Evolutionary conservation across 64 coral and sea anemone genomes (phyloP).

Genomic region (Anthopleura sola): DNA sequence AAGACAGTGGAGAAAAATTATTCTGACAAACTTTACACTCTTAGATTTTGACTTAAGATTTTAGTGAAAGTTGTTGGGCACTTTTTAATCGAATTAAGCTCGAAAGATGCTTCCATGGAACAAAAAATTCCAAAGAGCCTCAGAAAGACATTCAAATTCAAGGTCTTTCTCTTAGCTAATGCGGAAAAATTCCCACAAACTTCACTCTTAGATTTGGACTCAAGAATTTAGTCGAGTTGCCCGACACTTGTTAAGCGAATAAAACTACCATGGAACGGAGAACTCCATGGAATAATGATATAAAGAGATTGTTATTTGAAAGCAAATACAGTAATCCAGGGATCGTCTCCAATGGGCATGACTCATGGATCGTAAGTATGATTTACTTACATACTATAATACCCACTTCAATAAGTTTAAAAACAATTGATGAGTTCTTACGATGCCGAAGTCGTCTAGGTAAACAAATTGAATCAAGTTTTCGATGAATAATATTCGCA

Average conservation of each 20-base stretch:
- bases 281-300: not conserved
- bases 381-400: not conserved
- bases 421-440: not conserved
- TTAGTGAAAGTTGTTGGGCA: not conserved
- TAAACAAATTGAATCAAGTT: not conserved
- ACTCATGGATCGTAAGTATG: not conserved
- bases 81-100: too few species aligned
- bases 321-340: not conserved
- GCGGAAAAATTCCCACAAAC: not conserved
- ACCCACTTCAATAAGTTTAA: not conserved
- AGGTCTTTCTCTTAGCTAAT: not conserved
- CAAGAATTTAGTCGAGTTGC: not conserved
- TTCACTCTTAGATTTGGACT: not conserved
- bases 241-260: not conserved
- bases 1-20: slow-evolving; percentile 17
- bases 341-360: not conserved
- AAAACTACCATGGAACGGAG: not conserved
- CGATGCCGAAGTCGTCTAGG: not conserved
- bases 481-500: too few species aligned
- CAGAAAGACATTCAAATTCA: not conserved
- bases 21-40: slow-evolving; percentile 1
- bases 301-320: not conserved
- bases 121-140: not conserved
- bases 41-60: slow-evolving; percentile 8
- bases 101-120: too few species aligned